Evolutionary conservation across 2,113 vertebrate genomes (phyloP), one percentile per base, ranked within the genome.

Genomic region (Tachysurus fulvidraco): DNA sequence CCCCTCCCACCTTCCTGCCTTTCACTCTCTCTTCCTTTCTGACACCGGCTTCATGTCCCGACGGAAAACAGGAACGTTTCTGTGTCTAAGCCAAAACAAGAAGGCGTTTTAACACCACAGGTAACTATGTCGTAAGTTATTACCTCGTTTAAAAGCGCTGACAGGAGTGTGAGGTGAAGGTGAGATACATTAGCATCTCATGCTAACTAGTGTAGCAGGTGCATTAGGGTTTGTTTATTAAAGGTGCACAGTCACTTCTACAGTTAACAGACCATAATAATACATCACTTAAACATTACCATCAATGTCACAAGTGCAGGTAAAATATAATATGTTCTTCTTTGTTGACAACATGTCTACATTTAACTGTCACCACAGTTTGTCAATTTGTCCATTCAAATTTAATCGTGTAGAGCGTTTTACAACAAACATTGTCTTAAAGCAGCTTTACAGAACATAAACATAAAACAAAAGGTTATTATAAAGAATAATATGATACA

Each of bases 1-100:
- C 65, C 60, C 67, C 89, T 59, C 89, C 89, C 77, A 87, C 50
- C 23, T 14, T 2, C 52, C 14, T 19, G 5, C 13, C 36, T 52
- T 4, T 50, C 46, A 3, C 46, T 5, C 46, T 5, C 3, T 5
- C 23, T 82, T 83, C 85, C 55, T 76, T 55, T n/a, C 19, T 46
- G 62, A 23, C 3, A 79, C 77, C 54, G 77, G 77, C 77, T 59
- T 79, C 17, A 36, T 57, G 77, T 21, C 28, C 17, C n/a, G 16
- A 64, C 28, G 60, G 60, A 67, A 17, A 13, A 14, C 73, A 8
- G 16, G 14, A 57, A 23, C 19, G 57, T 60, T 30, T 60, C 57
- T 25, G 13, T 8, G 25, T 28, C 10, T 16, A 36, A 14, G n/a
- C 23, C 16, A 13, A 44, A 13, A 57, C 1, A 86, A 79, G 17